Evolutionary conservation across 2,888 invertebrate genomes (phyloP).

Genomic region (Dascillus cervinus): DNA sequence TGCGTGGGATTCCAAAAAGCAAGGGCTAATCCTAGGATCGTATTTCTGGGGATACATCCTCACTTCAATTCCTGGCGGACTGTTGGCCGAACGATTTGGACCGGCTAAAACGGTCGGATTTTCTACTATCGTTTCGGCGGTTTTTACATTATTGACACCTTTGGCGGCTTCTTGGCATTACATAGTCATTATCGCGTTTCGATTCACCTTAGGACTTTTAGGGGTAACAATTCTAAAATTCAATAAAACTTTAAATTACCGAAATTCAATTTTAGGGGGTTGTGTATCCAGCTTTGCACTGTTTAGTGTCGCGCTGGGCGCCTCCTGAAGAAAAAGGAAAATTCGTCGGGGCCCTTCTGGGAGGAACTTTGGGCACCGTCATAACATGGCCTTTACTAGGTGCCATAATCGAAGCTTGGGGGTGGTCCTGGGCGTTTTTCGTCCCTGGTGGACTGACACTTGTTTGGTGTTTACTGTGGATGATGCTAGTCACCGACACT

Average conservation of each 20-base stretch:
- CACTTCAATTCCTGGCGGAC: conserved; percentile 58
- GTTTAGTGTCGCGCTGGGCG: conserved; percentile 40
- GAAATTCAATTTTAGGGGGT: conserved; percentile 31
- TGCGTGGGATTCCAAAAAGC: conserved; percentile 53
- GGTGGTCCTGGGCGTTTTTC: conserved; percentile 38
- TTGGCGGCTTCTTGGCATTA: conserved; percentile 51
- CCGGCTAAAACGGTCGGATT: conserved; percentile 52
- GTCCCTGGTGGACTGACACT: conserved; percentile 30
- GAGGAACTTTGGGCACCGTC: conserved; percentile 46
- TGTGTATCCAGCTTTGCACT: conserved; percentile 35
- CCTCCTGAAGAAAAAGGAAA: conserved; percentile 45
- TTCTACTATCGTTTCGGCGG: conserved; percentile 45
- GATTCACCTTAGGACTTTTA: conserved; percentile 55
- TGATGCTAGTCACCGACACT: conserved; percentile 44
- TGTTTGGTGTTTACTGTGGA: conserved; percentile 43
- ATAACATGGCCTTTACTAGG: conserved; percentile 44
- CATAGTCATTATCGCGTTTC: conserved; percentile 47
- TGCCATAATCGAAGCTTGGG: conserved; percentile 34
- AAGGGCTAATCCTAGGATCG: conserved; percentile 57
- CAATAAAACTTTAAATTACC: not conserved
- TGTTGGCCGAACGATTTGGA: conserved; percentile 58
- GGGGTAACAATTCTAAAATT: conserved; percentile 51
- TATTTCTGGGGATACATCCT: conserved; percentile 65
- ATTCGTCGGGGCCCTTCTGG: conserved; percentile 44
- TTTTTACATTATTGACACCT: conserved; percentile 55